Percentiles rank a stretch among this genome's conserved stretches.
These are phyloP conservation scores for Periplaneta americana DNA, from an alignment of 1,140 invertebrate genomes.

Conservation along the genomic window DNA sequence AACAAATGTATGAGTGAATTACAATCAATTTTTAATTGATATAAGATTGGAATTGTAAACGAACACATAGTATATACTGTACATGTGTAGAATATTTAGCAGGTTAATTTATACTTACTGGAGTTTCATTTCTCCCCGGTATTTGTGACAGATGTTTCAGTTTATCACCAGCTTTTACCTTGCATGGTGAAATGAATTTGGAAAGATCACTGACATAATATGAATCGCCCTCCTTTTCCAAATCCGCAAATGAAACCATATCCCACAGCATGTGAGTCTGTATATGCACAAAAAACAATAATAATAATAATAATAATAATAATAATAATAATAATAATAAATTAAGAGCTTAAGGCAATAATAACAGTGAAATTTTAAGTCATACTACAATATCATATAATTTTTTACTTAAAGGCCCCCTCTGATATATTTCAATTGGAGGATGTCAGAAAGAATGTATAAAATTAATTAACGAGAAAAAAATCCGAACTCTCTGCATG, in stretches of 20 bases:
- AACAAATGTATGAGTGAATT: no score
- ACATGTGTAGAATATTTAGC: neutral
- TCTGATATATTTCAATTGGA: no score
- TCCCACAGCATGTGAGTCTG: slow-evolving; percentile 6
- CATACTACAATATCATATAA: no score
- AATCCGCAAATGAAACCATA: neutral
- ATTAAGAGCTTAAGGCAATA: neutral
- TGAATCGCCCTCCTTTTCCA: neutral
- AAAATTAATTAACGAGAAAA: no score
- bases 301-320: no score
- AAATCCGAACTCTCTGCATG: no score
- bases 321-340: neutral
- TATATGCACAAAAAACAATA: no score
- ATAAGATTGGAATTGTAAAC: no score
- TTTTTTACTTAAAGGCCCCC: no score
- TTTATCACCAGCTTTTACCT: slow-evolving; percentile 4
- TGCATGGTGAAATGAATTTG: slow-evolving; percentile 9
- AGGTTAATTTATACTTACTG: neutral
- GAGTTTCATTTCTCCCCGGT: slow-evolving; percentile 5
- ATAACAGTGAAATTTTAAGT: neutral
- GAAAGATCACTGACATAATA: slow-evolving; percentile 12
- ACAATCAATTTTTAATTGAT: no score
- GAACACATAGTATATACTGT: no score
- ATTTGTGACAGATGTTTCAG: slow-evolving; percentile 17
- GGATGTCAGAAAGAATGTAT: no score